Evolutionary conservation across 2,888 invertebrate species (phyloP).

Genomic region (Caenorhabditis imperialis): DNA sequence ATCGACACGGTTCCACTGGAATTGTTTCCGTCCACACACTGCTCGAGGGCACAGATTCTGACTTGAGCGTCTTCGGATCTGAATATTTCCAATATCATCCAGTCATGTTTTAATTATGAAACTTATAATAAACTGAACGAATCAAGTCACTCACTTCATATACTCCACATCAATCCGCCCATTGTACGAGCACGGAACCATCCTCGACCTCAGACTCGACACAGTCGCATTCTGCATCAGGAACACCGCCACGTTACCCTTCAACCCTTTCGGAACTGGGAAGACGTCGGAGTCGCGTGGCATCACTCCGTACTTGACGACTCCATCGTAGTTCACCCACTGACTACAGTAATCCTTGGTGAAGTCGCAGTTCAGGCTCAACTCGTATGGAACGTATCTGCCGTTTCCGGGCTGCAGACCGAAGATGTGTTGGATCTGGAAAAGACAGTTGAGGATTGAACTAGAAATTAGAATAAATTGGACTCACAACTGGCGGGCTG

Average conservation of each 20-base stretch:
- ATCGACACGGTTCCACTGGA: conserved; percentile 52
- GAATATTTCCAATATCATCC: background rate
- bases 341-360: conserved; percentile 75
- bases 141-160: conserved; percentile 55
- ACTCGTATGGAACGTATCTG: conserved; percentile 57
- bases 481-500: conserved; percentile 59
- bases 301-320: conserved; percentile 63
- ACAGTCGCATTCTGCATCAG: conserved; percentile 52
- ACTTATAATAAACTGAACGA: background rate
- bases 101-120: background rate
- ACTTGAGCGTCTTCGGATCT: conserved; percentile 65
- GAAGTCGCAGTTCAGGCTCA: conserved; percentile 71
- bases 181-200: conserved; percentile 64
- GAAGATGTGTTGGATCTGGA: conserved; percentile 62
- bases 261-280: conserved; percentile 58
- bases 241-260: conserved; percentile 66
- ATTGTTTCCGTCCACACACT: conserved; percentile 60
- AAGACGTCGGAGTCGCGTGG: conserved; percentile 62
- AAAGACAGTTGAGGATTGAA: background rate
- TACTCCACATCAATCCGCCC: conserved; percentile 58
- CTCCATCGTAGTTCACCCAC: conserved; percentile 72
- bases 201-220: conserved; percentile 56
- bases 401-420: conserved; percentile 66
- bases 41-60: conserved; percentile 62
- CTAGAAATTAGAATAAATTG: too few relatives aligned